A percentile compares a stretch with the other conserved stretches of the same genome.
phyloP scores from a whole-genome alignment of 2,888 invertebrate genomes.

The Sarcophaga caerulescens region DNA sequence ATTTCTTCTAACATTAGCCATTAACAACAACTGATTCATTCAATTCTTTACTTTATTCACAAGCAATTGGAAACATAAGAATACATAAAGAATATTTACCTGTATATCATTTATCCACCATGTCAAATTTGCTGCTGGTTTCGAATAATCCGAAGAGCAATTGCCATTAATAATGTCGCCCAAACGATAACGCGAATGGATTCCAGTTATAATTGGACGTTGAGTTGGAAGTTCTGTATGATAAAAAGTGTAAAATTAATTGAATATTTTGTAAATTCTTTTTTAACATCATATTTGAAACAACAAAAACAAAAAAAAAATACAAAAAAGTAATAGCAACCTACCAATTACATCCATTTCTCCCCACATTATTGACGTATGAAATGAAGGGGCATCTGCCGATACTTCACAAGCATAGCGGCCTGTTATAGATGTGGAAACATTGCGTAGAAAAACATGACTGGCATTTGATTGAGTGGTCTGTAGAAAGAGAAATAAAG shows the following conservation, averaged over 20 bases:
- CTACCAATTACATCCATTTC: slow-evolving; percentile 81
- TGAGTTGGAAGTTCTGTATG: slow-evolving; percentile 82
- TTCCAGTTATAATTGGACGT: slow-evolving; percentile 82
- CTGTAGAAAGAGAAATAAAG: slow-evolving; percentile 70
- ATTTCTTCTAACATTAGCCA: too few relatives aligned
- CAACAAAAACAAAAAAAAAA: neutral
- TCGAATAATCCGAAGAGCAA: slow-evolving; percentile 83
- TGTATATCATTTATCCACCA: slow-evolving; percentile 83
- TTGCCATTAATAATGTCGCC: slow-evolving; percentile 83
- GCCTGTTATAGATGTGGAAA: slow-evolving; percentile 78
- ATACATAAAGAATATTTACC: slow-evolving; percentile 69
- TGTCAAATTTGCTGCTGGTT: slow-evolving; percentile 83
- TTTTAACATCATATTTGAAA: neutral
- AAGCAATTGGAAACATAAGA: too few relatives aligned
- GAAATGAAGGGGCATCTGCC: slow-evolving; percentile 81
- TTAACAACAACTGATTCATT: too few relatives aligned
- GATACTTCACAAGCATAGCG: slow-evolving; percentile 81
- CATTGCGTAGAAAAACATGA: slow-evolving; percentile 78
- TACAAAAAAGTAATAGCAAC: slow-evolving; percentile 54
- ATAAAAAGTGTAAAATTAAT: slow-evolving; percentile 7
- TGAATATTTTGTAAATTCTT: neutral
- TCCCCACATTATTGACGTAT: slow-evolving; percentile 78
- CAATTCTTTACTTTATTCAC: too few relatives aligned
- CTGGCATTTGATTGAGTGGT: slow-evolving; percentile 79
- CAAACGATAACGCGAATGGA: slow-evolving; percentile 82